Percentiles rank a stretch among this genome's conserved stretches.
Conservation (phyloP, 1,140 invertebrate genomes). For the Halictus rubicundus region DNA sequence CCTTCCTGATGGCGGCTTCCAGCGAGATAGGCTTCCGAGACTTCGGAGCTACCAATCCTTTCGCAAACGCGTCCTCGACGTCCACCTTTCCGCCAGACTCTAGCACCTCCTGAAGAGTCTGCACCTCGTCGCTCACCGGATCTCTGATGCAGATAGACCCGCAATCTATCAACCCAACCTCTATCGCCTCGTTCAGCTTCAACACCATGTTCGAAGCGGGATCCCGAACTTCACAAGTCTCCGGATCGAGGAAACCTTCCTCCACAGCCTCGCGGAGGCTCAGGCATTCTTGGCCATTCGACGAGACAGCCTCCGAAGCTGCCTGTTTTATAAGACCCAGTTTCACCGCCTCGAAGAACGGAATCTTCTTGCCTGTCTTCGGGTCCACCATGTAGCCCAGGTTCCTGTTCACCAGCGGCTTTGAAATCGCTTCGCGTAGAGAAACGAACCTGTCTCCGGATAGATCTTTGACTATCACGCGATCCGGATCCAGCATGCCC, state of each 20-base stretch:
- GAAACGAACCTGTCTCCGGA: constrained; percentile 85
- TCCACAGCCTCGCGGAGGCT: background rate
- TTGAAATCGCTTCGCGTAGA: constrained; percentile 87
- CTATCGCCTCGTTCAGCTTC: constrained; percentile 85
- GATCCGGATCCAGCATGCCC: constrained; percentile 87
- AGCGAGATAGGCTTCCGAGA: constrained; percentile 87
- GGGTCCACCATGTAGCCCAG: constrained; percentile 91
- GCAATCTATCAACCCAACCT: constrained; percentile 87
- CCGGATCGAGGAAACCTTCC: constrained; percentile 35
- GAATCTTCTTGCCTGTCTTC: constrained; percentile 88
- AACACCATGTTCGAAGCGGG: constrained; percentile 73
- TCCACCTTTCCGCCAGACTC: constrained; percentile 86
- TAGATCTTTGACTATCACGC: constrained; percentile 89
- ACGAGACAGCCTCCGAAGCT: background rate
- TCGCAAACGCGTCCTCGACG: constrained; percentile 86
- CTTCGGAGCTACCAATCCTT: constrained; percentile 85
- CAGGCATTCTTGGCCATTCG: background rate
- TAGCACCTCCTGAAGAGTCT: constrained; percentile 88
- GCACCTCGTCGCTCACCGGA: constrained; percentile 86
- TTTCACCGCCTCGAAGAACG: constrained; percentile 92
- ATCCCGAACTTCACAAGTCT: constrained; percentile 41
- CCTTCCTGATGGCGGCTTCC: constrained; percentile 87
- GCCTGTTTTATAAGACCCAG: constrained; percentile 83
- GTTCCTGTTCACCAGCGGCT: constrained; percentile 87
- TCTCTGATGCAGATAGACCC: constrained; percentile 87